Evolutionary conservation across 2,888 invertebrate genomes (phyloP).

Genomic region (Scaptomyza polygonia): DNA sequence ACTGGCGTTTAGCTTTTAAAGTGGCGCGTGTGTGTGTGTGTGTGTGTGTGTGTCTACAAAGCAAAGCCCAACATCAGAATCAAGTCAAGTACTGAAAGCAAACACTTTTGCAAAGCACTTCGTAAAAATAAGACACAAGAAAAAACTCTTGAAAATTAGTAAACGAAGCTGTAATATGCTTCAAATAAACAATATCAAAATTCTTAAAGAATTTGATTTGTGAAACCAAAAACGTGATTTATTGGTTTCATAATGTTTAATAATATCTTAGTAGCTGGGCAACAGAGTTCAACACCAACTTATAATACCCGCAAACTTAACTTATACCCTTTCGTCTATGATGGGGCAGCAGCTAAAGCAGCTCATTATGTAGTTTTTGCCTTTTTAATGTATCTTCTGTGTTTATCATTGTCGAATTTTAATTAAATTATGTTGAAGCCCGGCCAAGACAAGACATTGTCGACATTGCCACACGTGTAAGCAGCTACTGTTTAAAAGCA

Average conservation of each 20-base stretch:
- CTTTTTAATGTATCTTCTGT: slow-evolving; percentile 68
- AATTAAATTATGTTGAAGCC: slow-evolving; percentile 66
- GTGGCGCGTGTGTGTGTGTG: too few relatives aligned
- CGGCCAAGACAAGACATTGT: slow-evolving; percentile 27
- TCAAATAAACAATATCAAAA: not conserved
- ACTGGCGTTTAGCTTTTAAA: slow-evolving; percentile 59
- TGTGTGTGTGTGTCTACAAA: too few relatives aligned
- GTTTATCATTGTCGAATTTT: slow-evolving; percentile 76
- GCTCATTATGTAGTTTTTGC: slow-evolving; percentile 34
- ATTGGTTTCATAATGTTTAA: too few relatives aligned
- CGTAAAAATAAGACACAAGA: slow-evolving; percentile 3
- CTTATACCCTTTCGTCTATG: not conserved
- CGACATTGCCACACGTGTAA: slow-evolving; percentile 46
- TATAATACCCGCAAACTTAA: not conserved
- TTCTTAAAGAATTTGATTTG: too few relatives aligned
- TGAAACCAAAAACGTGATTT: too few relatives aligned
- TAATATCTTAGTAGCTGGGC: too few relatives aligned
- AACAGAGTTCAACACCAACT: too few relatives aligned
- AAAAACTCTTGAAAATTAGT: not conserved
- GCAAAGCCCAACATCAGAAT: slow-evolving; percentile 21
- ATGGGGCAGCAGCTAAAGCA: not conserved
- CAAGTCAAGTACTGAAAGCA: slow-evolving; percentile 71
- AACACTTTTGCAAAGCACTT: slow-evolving; percentile 66
- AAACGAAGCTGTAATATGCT: not conserved
- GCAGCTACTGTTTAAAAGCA: slow-evolving; percentile 33